phyloP scores from a whole-genome alignment of 2,888 invertebrate genomes.

The Eupithecia pulchellata region DNA sequence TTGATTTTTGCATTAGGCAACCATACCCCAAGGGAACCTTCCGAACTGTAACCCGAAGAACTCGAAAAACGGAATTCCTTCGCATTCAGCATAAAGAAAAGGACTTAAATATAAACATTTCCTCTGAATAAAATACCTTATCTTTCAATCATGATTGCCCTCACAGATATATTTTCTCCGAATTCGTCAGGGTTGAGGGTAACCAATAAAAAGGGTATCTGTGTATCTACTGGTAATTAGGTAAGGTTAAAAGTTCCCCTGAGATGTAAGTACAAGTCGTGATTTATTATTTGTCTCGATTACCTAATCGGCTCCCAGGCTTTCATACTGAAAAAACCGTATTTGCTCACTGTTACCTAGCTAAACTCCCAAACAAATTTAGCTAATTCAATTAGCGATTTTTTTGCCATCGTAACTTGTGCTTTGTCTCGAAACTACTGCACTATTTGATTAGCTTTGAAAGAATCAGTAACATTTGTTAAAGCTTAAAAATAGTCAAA shows the following conservation, averaged over 20 bases:
- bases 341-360: not conserved
- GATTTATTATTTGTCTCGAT: constrained; percentile 2
- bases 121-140: not conserved
- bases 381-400: not conserved
- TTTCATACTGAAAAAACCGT: not conserved
- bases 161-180: not conserved
- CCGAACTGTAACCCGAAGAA: too few relatives aligned
- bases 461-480: not conserved
- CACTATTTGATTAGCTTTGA: too few relatives aligned
- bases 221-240: not conserved
- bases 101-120: too few relatives aligned
- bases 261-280: constrained; percentile 1
- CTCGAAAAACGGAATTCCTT: too few relatives aligned
- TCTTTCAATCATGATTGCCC: not conserved
- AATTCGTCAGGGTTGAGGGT: not conserved
- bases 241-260: constrained; percentile 1
- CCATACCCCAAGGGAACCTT: too few relatives aligned
- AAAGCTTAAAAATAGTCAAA: not conserved
- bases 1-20: not conserved
- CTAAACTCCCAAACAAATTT: too few relatives aligned
- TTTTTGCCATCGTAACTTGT: not conserved
- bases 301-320: not conserved
- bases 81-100: too few relatives aligned
- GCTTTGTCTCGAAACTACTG: not conserved
- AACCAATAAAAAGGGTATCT: not conserved